Conservation (phyloP, 2,888 invertebrate species). For the Smittia aterrima region DNA sequence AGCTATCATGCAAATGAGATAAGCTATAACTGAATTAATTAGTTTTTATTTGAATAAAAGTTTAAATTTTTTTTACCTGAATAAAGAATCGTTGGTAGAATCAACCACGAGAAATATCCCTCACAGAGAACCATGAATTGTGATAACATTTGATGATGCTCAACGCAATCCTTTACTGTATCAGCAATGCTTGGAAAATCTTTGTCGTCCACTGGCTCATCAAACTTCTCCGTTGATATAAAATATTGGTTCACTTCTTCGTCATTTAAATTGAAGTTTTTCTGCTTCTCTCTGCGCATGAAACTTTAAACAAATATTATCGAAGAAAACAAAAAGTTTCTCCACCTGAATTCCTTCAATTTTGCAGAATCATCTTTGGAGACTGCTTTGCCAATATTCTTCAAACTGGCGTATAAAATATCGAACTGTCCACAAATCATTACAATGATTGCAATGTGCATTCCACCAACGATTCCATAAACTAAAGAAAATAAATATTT, state of each 20-base stretch:
- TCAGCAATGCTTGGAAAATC: background rate
- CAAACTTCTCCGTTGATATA: background rate
- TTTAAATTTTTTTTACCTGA: background rate
- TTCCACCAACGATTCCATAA: background rate
- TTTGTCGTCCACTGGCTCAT: background rate
- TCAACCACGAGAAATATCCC: background rate
- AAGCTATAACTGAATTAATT: background rate
- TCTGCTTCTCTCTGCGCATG: background rate
- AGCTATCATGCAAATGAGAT: conserved; percentile 4
- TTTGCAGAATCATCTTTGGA: background rate
- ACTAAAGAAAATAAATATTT: background rate
- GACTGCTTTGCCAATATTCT: conserved; percentile 43
- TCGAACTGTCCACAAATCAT: conserved; percentile 45
- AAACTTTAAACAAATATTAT: no score
- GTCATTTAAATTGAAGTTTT: background rate
- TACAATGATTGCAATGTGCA: conserved; percentile 31
- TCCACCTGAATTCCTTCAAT: background rate
- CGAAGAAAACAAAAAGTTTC: no score
- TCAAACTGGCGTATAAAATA: conserved; percentile 45
- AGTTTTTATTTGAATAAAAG: background rate
- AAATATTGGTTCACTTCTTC: conserved; percentile 21
- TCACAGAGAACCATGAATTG: background rate
- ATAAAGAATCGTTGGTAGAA: background rate
- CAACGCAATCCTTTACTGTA: background rate
- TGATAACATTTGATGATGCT: conserved; percentile 24